Evolutionary conservation across 92 coral and sea anemone genomes (phyloP).

Genomic region (Plumapathes pennacea): DNA sequence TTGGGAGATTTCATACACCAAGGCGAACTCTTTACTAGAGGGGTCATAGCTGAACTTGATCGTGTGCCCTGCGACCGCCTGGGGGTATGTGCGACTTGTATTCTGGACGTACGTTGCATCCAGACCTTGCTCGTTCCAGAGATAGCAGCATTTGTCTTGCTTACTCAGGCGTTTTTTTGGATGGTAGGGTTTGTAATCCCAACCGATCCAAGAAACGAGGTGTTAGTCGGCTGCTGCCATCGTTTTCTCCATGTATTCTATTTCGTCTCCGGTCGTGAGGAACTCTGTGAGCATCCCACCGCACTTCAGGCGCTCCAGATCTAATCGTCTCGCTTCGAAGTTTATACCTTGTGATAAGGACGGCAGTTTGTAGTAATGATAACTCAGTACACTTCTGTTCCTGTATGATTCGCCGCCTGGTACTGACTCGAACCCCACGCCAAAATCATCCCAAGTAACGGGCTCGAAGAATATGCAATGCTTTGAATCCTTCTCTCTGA

Average conservation of each 20-base stretch:
- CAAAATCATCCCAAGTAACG: constrained; percentile 94
- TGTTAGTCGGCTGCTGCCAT: constrained; percentile 77
- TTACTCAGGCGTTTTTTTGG: constrained; percentile 25
- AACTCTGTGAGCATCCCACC: constrained; percentile 97
- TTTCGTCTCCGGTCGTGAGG: constrained; percentile 28
- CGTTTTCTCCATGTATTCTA: constrained; percentile 53
- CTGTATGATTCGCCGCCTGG: constrained; percentile 87
- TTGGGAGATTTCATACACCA: constrained; percentile 57
- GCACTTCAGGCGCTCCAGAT: constrained; percentile 68
- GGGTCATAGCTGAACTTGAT: constrained; percentile 65
- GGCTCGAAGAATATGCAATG: constrained; percentile 94
- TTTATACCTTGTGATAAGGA: constrained; percentile 57
- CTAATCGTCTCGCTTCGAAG: constrained; percentile 64
- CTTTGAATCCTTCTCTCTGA: constrained; percentile 71
- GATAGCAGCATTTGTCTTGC: constrained; percentile 24
- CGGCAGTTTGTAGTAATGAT: constrained; percentile 76
- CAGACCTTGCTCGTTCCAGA: constrained; percentile 71
- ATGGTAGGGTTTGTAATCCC: constrained; percentile 86
- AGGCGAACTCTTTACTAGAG: constrained; percentile 54
- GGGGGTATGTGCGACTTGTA: constrained; percentile 90
- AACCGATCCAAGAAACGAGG: constrained; percentile 94
- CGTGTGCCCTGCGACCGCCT: constrained; percentile 95
- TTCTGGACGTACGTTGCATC: constrained; percentile 73
- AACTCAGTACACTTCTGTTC: constrained; percentile 88
- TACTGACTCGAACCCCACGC: constrained; percentile 84